phyloP scores from a whole-genome alignment of 1,140 invertebrate genomes.

The Ctenoplectra terminalis region DNA sequence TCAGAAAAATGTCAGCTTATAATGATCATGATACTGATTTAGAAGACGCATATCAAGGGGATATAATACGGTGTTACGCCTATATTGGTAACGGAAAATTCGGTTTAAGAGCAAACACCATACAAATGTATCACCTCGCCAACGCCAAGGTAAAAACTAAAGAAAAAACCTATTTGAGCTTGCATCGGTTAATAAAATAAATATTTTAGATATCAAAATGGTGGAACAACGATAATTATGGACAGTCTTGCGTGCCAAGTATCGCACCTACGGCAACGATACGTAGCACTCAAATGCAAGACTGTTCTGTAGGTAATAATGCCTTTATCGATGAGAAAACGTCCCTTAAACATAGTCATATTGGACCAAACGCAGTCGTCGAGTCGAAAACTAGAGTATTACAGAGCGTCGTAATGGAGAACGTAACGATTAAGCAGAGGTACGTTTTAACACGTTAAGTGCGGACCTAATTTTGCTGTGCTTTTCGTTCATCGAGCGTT shows the following conservation, averaged over 20 bases:
- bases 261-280: constrained; percentile 85
- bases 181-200: background rate
- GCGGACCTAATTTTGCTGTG: no score
- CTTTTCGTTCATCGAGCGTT: no score
- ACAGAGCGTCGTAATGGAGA: constrained; percentile 93
- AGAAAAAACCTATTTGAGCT: constrained; percentile 9
- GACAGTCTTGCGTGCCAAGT: constrained; percentile 72
- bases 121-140: constrained; percentile 91
- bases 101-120: constrained; percentile 92
- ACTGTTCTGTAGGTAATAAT: constrained; percentile 90
- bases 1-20: constrained; percentile 88
- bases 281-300: constrained; percentile 88
- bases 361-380: constrained; percentile 90
- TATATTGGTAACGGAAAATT: constrained; percentile 87
- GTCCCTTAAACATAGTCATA: constrained; percentile 89
- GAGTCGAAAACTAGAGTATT: constrained; percentile 91
- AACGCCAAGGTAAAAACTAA: constrained; percentile 87
- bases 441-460: constrained; percentile 82
- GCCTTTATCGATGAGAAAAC: constrained; percentile 91
- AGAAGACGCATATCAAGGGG: constrained; percentile 88
- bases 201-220: constrained; percentile 83
- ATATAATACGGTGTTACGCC: constrained; percentile 91
- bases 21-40: constrained; percentile 89
- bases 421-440: constrained; percentile 92
- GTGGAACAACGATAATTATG: constrained; percentile 81